Base-by-base conservation (phyloP, 1,140 invertebrate genomes). In the Drosophila trapezifrons region DNA sequence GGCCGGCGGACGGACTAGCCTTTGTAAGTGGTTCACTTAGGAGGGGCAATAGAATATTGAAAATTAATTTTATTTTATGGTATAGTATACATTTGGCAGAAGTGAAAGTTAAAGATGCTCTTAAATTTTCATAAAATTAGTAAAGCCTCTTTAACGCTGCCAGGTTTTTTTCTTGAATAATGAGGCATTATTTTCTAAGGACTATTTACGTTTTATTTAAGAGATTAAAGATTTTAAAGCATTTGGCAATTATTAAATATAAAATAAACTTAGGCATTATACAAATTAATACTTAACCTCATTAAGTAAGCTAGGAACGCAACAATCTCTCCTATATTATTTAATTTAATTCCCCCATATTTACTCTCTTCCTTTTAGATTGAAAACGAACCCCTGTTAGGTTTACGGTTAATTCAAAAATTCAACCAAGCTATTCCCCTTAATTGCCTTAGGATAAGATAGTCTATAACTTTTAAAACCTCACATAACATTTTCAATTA, bases 401-500 rank as follows among this genome's bases (percentile, higher is more conserved):
- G 8, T 37, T 49, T n/a, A 15, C 8, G 1, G 2, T n/a, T 10
- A 17, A 17, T 49, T 29, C 18, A 17, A 64, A 64, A 64, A 65
- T 25, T 18, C 7, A 51, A 22, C 32, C 6, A 38, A 43, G 27
- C 56, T 7, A 18, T 45, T 43, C 9, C 32, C 43, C 25, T 9
- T 18, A 65, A 67, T 29, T n/a, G 17, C 25, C 29, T 2, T 13
- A 35, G 15, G 27, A 67, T 42, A 67, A 37, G 66, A 58, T 42
- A 18, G 43, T 47, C 52, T 58, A 49, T 49, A 58, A 71, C n/a
- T 71, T 72, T 72, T 72, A 72, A 72, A 52, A 69, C 52, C 35
- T 70, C 9, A 25, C 66, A 71, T 47, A 71, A 71, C 51, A 58
- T 71, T 58, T 71, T 71, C 52, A 71, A 71, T 71, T 71, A 71